Evolutionary conservation across 2,888 invertebrate species (phyloP).

Genomic region (Drosophila ezoana): DNA sequence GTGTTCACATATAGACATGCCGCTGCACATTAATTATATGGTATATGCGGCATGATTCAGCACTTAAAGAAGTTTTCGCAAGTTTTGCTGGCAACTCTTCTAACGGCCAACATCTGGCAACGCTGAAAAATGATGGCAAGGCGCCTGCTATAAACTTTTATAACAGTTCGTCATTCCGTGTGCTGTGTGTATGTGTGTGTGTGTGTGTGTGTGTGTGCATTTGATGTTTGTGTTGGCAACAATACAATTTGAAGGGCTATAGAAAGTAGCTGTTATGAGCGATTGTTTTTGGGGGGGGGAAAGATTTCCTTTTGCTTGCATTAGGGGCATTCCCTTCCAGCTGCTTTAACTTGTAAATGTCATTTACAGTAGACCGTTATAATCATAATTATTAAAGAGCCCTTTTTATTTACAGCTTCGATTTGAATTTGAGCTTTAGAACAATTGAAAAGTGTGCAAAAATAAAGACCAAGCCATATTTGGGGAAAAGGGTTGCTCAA

Average conservation of each 20-base stretch:
- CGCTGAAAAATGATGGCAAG: conserved; percentile 28
- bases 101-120: conserved; percentile 42
- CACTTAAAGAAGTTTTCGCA: conserved; percentile 54
- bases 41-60: conserved; percentile 53
- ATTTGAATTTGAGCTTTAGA: neutral
- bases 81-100: conserved; percentile 35
- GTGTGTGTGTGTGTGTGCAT: neutral
- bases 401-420: neutral
- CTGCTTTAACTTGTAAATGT: neutral
- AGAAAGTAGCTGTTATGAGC: conserved; percentile 18
- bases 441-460: neutral
- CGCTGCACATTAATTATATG: conserved; percentile 55
- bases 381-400: neutral
- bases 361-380: neutral
- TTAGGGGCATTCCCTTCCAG: neutral
- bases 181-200: neutral
- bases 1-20: conserved; percentile 27
- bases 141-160: conserved; percentile 26
- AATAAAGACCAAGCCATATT: too few relatives aligned
- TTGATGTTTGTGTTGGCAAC: conserved; percentile 18
- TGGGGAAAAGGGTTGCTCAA: too few relatives aligned
- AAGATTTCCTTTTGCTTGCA: neutral
- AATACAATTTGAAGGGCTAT: conserved; percentile 20
- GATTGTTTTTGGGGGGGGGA: conserved; percentile 12
- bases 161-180: conserved; percentile 8